Conservation (phyloP, 1,140 invertebrate species). For the Megalopta genalis region DNA sequence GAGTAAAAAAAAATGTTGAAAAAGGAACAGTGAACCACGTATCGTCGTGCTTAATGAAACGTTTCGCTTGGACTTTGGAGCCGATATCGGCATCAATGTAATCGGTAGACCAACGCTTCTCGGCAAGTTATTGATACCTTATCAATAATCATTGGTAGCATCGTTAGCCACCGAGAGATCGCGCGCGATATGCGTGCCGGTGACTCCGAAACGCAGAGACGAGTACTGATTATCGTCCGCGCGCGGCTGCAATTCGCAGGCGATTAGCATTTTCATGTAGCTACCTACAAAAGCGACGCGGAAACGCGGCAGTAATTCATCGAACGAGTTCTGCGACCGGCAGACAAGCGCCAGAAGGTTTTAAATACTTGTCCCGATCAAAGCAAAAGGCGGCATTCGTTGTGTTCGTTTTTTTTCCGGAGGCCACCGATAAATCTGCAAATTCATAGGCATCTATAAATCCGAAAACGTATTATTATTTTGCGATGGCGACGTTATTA, state of each 20-base stretch:
- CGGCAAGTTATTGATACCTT: neutral
- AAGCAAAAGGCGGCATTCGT: neutral
- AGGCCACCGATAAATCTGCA: conserved; percentile 2
- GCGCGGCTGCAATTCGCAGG: conserved; percentile 25
- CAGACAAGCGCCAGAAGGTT: conserved; percentile 51
- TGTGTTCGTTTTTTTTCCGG: neutral
- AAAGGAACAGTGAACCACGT: neutral
- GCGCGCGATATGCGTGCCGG: conserved; percentile 10
- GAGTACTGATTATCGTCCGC: conserved; percentile 40
- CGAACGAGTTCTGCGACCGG: conserved; percentile 43
- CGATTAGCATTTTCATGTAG: conserved; percentile 55
- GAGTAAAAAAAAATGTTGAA: neutral
- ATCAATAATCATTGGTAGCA: neutral
- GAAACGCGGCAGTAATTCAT: conserved; percentile 55
- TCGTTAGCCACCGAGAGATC: neutral
- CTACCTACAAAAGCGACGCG: conserved; percentile 43
- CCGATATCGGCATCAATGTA: neutral
- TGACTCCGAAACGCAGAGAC: conserved; percentile 39
- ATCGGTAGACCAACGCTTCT: neutral
- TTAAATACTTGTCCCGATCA: conserved; percentile 33
- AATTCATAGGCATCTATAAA: neutral
- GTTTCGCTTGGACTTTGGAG: neutral
- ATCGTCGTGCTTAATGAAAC: neutral
- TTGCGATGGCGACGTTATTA: conserved; percentile 25
- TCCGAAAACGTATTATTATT: conserved; percentile 38